A percentile compares a stretch with the other conserved stretches of the same genome.
These are phyloP conservation scores for Tyria jacobaeae DNA, from an alignment of 2,888 invertebrate species.

Conservation along the genomic window DNA sequence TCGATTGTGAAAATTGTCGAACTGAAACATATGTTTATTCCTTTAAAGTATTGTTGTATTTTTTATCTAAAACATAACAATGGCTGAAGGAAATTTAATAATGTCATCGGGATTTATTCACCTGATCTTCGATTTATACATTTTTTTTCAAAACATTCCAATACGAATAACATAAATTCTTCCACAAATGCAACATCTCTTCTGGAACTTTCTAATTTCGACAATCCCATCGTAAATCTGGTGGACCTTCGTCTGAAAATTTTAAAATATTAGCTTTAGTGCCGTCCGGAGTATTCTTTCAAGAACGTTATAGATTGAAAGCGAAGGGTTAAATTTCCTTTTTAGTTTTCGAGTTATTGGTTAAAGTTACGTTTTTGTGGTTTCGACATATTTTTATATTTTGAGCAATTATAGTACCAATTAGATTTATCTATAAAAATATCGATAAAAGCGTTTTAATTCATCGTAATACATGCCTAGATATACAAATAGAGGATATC, in stretches of 20 bases:
- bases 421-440: too few relatives aligned
- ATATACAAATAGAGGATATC: too few relatives aligned
- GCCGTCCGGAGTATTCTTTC: slow-evolving; percentile 52
- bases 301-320: slow-evolving; percentile 58
- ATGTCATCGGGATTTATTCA: neutral
- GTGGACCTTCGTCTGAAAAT: slow-evolving; percentile 66
- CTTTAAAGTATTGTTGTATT: neutral
- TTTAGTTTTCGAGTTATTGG: slow-evolving; percentile 30
- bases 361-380: too few relatives aligned
- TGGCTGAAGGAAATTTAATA: neutral
- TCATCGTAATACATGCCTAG: too few relatives aligned
- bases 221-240: slow-evolving; percentile 77
- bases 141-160: slow-evolving; percentile 29
- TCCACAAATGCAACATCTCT: slow-evolving; percentile 67
- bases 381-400: too few relatives aligned
- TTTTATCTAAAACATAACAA: neutral
- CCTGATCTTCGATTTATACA: neutral
- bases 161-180: slow-evolving; percentile 59
- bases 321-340: slow-evolving; percentile 63
- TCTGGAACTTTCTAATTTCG: slow-evolving; percentile 77
- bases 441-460: too few relatives aligned
- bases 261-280: slow-evolving; percentile 72
- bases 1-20: neutral
- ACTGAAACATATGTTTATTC: neutral
- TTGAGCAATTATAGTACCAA: too few relatives aligned